A percentile compares a stretch with the other conserved stretches of the same genome.
phyloP scores from a whole-genome alignment of 2,113 vertebrate species.

The Formicarius rufipectus region DNA sequence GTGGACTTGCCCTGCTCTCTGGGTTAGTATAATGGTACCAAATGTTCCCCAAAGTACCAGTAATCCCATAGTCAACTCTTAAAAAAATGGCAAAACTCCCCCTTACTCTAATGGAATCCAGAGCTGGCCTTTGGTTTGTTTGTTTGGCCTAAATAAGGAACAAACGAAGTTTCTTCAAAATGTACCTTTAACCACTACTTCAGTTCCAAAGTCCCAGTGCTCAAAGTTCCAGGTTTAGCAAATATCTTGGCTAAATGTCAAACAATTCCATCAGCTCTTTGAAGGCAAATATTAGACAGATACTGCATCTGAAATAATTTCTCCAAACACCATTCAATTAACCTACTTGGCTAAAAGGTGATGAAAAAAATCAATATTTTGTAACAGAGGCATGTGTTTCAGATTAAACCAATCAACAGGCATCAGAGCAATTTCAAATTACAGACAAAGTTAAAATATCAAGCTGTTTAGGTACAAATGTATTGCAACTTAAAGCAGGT shows the following conservation, averaged over 20 bases:
- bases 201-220: not conserved
- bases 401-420: conserved; percentile 16
- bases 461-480: not conserved
- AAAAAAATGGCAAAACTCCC: not conserved
- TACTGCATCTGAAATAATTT: not conserved
- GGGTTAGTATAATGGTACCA: not conserved
- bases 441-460: not conserved
- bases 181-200: not conserved
- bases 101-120: not conserved
- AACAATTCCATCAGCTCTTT: conserved; percentile 25
- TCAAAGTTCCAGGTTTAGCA: not conserved
- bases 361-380: conserved; percentile 30
- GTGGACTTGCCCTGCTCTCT: not conserved
- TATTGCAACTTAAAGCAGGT: not conserved
- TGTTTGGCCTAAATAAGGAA: not conserved
- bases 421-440: conserved; percentile 9
- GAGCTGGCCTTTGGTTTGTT: not conserved
- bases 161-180: not conserved
- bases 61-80: not conserved
- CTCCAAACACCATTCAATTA: conserved; percentile 31
- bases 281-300: conserved; percentile 17
- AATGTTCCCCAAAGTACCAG: not conserved
- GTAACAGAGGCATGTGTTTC: conserved; percentile 5
- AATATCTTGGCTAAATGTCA: conserved; percentile 5
- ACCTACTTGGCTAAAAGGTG: conserved; percentile 35